phyloP scores from a whole-genome alignment of 2,888 invertebrate species.

The Nomada fabriciana region DNA sequence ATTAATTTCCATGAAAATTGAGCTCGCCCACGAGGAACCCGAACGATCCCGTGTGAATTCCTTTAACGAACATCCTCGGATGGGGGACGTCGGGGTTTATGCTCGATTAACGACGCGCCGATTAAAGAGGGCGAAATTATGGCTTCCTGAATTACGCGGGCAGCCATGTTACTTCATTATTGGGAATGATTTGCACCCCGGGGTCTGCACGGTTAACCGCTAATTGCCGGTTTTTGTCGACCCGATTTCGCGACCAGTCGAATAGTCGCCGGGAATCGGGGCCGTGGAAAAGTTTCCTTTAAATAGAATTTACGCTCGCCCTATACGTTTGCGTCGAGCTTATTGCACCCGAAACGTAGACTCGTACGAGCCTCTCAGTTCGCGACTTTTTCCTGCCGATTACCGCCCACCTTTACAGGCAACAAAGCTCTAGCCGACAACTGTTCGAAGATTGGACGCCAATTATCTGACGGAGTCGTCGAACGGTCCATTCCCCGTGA shows the following conservation, averaged over 20 bases:
- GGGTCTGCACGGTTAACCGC: not conserved
- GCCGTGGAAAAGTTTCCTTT: not conserved
- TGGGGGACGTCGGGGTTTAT: constrained; percentile 14
- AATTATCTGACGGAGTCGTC: constrained; percentile 26
- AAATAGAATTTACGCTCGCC: not conserved
- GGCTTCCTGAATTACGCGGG: constrained; percentile 22
- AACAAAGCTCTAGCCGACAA: constrained; percentile 1
- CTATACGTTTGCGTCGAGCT: not conserved
- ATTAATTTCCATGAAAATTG: not conserved
- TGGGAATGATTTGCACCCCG: constrained; percentile 10
- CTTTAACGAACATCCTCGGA: constrained; percentile 7
- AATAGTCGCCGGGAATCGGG: not conserved
- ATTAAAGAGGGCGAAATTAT: constrained; percentile 25
- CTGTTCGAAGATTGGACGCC: constrained; percentile 1
- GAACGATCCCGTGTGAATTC: constrained; percentile 12
- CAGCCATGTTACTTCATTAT: constrained; percentile 32
- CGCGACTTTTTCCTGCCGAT: not conserved
- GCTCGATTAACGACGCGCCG: constrained; percentile 13
- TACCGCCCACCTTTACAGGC: not conserved
- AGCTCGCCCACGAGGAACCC: not conserved
- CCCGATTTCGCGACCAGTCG: not conserved
- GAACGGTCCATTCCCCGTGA: constrained; percentile 8
- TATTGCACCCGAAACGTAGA: not conserved
- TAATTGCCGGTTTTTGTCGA: constrained; percentile 13
- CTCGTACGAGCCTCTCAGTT: not conserved